Evolutionary conservation across 2,113 vertebrate genomes (phyloP), one percentile per base, ranked within the genome.

Genomic region (Myrmecobius fasciatus): DNA sequence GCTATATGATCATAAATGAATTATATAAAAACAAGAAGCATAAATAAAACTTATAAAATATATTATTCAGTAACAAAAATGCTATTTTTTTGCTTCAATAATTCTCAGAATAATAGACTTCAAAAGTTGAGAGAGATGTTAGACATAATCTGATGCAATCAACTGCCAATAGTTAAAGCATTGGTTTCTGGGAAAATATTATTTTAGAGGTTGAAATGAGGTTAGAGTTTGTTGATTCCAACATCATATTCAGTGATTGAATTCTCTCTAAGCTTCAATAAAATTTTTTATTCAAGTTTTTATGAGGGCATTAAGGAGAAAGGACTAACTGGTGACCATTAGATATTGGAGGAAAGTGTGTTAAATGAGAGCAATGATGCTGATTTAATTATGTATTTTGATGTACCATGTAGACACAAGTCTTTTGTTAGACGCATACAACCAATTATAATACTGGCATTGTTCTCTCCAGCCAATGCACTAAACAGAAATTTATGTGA

Each of bases 321-420:
- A 89, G 31, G 56, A 94, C 43, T 54, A 48, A 95, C 0, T 92
- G 54, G 93, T 90, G 51, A 94, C 92, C 90, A 93, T 97, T 96
- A 95, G 83, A 6, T 28, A 94, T 89, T 56, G 60, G 17, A 96
- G 91, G 92, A 94, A 88, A 53, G 67, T 36, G 53, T 88, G 10
- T 90, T 20, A 92, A 8, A 93, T n/a, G 43, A 43, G 12, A 92
- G 91, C 91, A 43, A 89, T 93, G 43, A 93, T 67, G 52, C 91
- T 25, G 22, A 90, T 31, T 31, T 93, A 91, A 95, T 52, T 22
- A 43, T 28, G n/a, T 75, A 96, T 96, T 96, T 97, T 95, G 95
- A 97, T 91, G 24, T 47, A 93, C 83, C n/a, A 92, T 89, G 89
- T 95, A 53, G 97, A 95, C 97, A 96, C 91, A 93, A 88, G 91